phyloP scores from a whole-genome alignment of 2,888 invertebrate genomes.

The Merodon equestris region DNA sequence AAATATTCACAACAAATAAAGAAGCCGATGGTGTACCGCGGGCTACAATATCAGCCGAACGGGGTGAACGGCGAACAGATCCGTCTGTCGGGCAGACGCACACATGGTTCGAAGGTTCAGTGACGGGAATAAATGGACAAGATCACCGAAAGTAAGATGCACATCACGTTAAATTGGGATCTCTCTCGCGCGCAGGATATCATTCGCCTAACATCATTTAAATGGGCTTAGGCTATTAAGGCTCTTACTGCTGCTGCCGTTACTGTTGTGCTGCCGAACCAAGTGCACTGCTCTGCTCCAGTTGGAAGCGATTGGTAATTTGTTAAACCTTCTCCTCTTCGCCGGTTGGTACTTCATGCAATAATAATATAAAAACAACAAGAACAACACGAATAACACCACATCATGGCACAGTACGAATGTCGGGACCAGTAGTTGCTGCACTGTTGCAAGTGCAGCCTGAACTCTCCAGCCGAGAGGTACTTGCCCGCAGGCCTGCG shows the following conservation, averaged over 20 bases:
- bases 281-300: conserved; percentile 48
- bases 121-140: conserved; percentile 67
- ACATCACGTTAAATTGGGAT: conserved; percentile 67
- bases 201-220: conserved; percentile 63
- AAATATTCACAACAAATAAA: conserved; percentile 66
- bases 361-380: no score
- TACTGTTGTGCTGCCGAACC: conserved; percentile 11
- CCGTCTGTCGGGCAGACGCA: conserved; percentile 19
- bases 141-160: conserved; percentile 69
- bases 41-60: conserved; percentile 57
- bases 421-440: neutral
- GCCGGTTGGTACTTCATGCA: no score
- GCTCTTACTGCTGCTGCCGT: neutral
- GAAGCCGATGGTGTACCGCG: conserved; percentile 49
- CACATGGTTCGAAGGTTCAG: conserved; percentile 19
- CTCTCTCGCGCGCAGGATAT: conserved; percentile 67
- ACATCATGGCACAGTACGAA: neutral
- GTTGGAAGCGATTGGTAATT: conserved; percentile 69
- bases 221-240: conserved; percentile 56
- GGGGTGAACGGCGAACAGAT: conserved; percentile 19
- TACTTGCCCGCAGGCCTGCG: conserved; percentile 13
- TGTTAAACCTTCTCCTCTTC: conserved; percentile 61
- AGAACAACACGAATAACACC: conserved; percentile 45
- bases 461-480: conserved; percentile 39
- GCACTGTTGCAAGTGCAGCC: conserved; percentile 24